Evolutionary conservation across 2,888 invertebrate species (phyloP).

Genomic region (Shargacucullia verbasci): DNA sequence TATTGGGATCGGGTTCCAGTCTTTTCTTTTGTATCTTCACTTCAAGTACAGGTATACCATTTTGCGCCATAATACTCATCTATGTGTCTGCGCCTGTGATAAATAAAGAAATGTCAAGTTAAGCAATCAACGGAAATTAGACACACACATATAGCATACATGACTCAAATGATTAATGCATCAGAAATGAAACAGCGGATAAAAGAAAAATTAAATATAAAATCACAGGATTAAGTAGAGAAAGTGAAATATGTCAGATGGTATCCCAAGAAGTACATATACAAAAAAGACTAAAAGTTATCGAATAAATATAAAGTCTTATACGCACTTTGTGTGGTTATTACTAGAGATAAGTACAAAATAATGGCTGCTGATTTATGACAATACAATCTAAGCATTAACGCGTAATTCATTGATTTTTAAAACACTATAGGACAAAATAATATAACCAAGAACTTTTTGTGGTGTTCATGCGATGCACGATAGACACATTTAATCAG

Average conservation of each 20-base stretch:
- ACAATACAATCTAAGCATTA: constrained; percentile 14
- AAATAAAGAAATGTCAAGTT: too few species aligned
- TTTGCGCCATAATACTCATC: too few species aligned
- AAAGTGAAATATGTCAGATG: too few species aligned
- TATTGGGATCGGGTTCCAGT: too few species aligned
- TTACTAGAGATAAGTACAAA: constrained; percentile 7
- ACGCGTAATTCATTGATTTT: constrained; percentile 21
- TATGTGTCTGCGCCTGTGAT: too few species aligned
- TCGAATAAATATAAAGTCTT: background rate
- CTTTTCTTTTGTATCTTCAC: too few species aligned
- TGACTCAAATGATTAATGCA: constrained; percentile 5
- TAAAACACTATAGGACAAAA: constrained; percentile 25
- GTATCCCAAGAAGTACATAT: too few species aligned
- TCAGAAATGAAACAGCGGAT: constrained; percentile 5
- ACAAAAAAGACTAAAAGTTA: background rate
- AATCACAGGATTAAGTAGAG: too few species aligned
- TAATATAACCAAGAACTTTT: constrained; percentile 31
- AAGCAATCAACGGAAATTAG: too few species aligned
- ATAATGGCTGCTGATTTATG: constrained; percentile 29
- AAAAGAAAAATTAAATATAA: constrained; percentile 5
- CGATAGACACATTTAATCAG: constrained; percentile 26
- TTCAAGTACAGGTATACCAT: too few species aligned
- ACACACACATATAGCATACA: too few species aligned
- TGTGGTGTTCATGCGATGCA: constrained; percentile 34
- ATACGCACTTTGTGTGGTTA: background rate